These are phyloP conservation scores for Macrotis lagotis DNA, from an alignment of 2,113 vertebrate species.

Conservation along the genomic window DNA sequence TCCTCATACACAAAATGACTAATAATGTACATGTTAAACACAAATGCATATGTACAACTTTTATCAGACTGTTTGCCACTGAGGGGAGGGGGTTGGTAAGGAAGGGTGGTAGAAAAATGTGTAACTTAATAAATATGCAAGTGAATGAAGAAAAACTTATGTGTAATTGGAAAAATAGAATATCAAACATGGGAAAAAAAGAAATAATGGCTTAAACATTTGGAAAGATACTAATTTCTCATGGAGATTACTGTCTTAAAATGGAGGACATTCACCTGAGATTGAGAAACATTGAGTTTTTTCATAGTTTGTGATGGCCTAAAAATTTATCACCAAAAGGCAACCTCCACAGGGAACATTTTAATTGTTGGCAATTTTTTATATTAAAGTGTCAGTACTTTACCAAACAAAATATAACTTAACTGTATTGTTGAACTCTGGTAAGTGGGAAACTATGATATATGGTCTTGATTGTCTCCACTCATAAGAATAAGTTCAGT, in stretches of 20 bases:
- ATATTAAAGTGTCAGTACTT: neutral
- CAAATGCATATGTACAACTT: too few species aligned
- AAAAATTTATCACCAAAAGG: neutral
- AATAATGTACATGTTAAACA: too few species aligned
- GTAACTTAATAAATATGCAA: too few species aligned
- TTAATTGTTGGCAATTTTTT: neutral
- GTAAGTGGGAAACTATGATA: neutral
- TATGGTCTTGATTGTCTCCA: neutral
- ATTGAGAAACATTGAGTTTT: neutral
- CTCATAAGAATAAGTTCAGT: neutral
- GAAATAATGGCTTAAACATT: neutral
- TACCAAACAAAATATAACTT: neutral
- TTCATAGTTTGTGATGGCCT: neutral
- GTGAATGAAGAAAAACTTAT: too few species aligned
- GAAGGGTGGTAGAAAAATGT: too few species aligned
- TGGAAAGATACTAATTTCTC: neutral
- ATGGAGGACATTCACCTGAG: neutral
- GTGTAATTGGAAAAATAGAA: too few species aligned
- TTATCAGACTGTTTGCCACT: too few species aligned
- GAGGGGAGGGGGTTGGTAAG: too few species aligned
- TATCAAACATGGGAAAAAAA: too few species aligned
- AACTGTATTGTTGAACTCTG: neutral
- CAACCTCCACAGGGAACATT: neutral
- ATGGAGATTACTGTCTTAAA: neutral
- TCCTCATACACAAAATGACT: too few species aligned